A percentile compares a stretch with the other conserved stretches of the same genome.
phyloP scores from a whole-genome alignment of 2,797 vertebrate genomes.

The Phrynocephalus vlangalii region DNA sequence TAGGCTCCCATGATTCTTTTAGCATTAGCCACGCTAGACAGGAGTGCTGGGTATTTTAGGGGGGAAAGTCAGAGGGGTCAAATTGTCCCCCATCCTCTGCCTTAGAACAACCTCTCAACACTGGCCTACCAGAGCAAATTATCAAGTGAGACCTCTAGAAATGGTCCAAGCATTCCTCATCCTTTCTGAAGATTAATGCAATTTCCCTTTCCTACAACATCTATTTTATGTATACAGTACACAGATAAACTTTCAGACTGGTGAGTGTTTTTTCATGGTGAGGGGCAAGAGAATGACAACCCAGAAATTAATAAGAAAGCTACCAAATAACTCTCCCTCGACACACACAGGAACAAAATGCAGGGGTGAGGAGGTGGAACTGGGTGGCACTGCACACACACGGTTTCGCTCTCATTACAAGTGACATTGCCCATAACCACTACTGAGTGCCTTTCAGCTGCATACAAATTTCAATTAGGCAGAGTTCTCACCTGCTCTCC shows the following conservation, averaged over 20 bases:
- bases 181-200: not conserved
- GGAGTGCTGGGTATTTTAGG: no score
- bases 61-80: no score
- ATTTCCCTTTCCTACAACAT: accelerated
- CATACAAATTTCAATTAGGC: not conserved
- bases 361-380: not conserved
- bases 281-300: not conserved
- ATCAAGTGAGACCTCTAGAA: no score
- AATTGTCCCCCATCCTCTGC: not conserved
- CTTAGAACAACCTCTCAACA: not conserved
- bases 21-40: no score
- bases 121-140: not conserved
- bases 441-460: constrained; percentile 4
- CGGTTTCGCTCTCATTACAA: not conserved
- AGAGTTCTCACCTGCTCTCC: not conserved
- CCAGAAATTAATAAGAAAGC: not conserved
- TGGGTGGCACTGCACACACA: not conserved
- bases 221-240: constrained; percentile 6
- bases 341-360: not conserved
- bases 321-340: not conserved
- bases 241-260: not conserved
- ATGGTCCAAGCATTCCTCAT: not conserved
- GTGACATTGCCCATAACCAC: not conserved
- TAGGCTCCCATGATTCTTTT: no score
- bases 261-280: not conserved